These are phyloP conservation scores for Bombus superbus DNA, from an alignment of 1,140 invertebrate genomes.

Conservation along the genomic window DNA sequence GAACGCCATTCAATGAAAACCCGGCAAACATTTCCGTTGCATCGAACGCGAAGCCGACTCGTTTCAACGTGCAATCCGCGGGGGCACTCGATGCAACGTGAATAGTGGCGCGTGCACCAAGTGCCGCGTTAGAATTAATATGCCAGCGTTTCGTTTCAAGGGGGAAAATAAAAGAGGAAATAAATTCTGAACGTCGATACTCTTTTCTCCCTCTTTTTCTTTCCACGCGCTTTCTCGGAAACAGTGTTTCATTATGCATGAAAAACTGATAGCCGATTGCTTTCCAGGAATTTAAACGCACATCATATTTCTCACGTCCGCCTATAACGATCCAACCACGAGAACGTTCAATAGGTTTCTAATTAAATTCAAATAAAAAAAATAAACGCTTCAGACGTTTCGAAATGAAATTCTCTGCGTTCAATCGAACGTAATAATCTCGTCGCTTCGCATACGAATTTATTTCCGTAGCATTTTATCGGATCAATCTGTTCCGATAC, in stretches of 20 bases:
- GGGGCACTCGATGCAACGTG: constrained; percentile 21
- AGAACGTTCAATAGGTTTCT: neutral
- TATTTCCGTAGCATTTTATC: neutral
- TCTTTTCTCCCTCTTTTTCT: neutral
- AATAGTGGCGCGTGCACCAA: constrained; percentile 31
- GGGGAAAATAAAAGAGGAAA: constrained; percentile 36
- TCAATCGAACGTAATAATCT: neutral
- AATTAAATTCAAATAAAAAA: neutral
- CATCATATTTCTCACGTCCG: neutral
- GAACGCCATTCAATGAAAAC: constrained; percentile 61
- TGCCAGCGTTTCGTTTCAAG: constrained; percentile 19
- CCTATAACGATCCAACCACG: neutral
- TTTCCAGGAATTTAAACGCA: neutral
- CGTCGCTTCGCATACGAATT: constrained; percentile 1
- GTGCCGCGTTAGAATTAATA: constrained; percentile 52
- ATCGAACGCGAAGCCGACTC: constrained; percentile 25
- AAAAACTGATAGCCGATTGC: neutral
- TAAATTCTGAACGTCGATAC: constrained; percentile 17
- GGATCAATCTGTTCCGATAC: constrained; percentile 13
- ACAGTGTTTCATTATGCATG: neutral
- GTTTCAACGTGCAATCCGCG: constrained; percentile 29
- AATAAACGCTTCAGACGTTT: neutral
- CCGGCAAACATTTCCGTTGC: constrained; percentile 40
- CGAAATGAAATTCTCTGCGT: neutral
- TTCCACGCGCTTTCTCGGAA: neutral